Evolutionary conservation across 2,113 vertebrate species (phyloP).

Genomic region (Mobula hypostoma): DNA sequence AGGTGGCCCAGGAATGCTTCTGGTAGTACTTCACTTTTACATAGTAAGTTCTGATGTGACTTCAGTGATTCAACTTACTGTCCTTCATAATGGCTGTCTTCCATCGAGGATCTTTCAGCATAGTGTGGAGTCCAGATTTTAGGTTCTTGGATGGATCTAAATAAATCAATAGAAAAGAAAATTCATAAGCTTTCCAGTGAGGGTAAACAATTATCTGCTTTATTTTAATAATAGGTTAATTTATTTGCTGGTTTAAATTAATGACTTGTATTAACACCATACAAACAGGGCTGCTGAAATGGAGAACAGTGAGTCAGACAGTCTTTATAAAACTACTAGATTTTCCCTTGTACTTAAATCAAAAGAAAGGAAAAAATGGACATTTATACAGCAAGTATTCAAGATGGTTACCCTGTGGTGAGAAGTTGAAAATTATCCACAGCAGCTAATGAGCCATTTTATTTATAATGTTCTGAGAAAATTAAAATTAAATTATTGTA

Average conservation of each 20-base stretch:
- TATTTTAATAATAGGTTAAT: not conserved
- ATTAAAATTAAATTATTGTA: not conserved
- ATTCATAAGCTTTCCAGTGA: not conserved
- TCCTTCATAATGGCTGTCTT: conserved; percentile 37
- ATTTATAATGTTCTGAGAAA: not conserved
- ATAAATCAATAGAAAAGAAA: conserved; percentile 49
- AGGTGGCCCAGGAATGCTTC: conserved; percentile 69
- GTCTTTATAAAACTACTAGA: not conserved
- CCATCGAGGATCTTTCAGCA: not conserved
- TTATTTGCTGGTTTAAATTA: not conserved
- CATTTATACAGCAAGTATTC: not conserved
- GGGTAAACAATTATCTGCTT: not conserved
- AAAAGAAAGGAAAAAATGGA: not conserved
- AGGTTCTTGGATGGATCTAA: conserved; percentile 97
- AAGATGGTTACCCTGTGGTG: not conserved
- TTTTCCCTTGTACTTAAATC: not conserved
- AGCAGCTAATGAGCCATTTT: not conserved
- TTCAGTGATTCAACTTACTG: not conserved
- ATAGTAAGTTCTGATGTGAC: conserved; percentile 45
- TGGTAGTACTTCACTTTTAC: conserved; percentile 67
- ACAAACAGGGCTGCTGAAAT: not conserved
- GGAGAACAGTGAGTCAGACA: not conserved
- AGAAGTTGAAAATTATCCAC: not conserved
- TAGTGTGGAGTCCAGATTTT: conserved; percentile 51
- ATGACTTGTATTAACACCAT: not conserved